Percentiles rank a stretch among this genome's conserved stretches.
phyloP scores from a whole-genome alignment of 2,888 invertebrate genomes.

The Osmoderma eremita region DNA sequence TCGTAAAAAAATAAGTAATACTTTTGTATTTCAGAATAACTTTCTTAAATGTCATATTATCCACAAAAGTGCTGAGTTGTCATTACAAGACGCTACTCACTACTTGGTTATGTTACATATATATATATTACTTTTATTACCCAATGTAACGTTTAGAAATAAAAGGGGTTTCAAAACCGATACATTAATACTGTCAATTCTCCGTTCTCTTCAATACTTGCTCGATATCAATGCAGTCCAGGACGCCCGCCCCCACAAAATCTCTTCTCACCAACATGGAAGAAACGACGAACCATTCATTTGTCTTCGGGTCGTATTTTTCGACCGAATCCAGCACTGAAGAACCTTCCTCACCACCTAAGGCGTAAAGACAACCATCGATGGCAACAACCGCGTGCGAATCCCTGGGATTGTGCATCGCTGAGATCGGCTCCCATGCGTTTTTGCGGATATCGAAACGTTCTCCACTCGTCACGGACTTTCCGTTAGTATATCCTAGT shows the following conservation, averaged over 20 bases:
- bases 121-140: no score
- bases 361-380: constrained; percentile 70
- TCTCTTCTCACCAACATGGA: constrained; percentile 74
- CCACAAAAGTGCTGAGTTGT: no score
- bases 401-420: constrained; percentile 75
- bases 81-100: no score
- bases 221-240: no score
- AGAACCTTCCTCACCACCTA: constrained; percentile 78
- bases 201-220: constrained; percentile 47
- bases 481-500: constrained; percentile 65
- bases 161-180: no score
- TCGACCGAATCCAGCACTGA: constrained; percentile 76
- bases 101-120: no score
- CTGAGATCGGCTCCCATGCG: constrained; percentile 74
- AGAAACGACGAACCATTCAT: constrained; percentile 75
- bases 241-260: constrained; percentile 74
- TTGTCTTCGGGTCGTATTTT: constrained; percentile 71
- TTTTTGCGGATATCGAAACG: no score
- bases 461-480: constrained; percentile 76
- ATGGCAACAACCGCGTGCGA: constrained; percentile 76
- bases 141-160: no score
- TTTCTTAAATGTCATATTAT: no score
- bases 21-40: no score
- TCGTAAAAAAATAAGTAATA: no score
- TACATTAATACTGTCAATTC: constrained; percentile 41